Conservation (phyloP, 2,888 invertebrate genomes). For the Bruchidius siliquastri region DNA sequence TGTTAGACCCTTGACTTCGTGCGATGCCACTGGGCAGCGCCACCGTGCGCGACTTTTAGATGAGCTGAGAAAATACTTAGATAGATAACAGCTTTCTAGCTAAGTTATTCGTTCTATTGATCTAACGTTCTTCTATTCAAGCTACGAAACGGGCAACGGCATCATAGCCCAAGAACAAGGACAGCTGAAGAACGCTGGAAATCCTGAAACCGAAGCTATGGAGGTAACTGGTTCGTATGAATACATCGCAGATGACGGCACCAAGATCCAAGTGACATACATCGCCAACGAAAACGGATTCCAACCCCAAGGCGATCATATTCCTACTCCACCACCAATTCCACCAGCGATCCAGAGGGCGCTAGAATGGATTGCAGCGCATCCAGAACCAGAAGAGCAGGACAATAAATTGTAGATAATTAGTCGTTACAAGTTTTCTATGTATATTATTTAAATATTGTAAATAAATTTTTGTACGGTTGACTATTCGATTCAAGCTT, state of each 20-base stretch:
- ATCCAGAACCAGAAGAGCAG: slow-evolving; percentile 18
- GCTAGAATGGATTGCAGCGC: slow-evolving; percentile 45
- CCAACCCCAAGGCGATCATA: slow-evolving; percentile 66
- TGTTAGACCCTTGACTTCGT: too few species aligned
- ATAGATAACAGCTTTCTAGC: too few species aligned
- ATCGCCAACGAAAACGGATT: slow-evolving; percentile 68
- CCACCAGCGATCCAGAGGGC: slow-evolving; percentile 69
- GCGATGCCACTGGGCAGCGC: too few species aligned
- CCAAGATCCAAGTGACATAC: slow-evolving; percentile 49
- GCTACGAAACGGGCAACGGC: slow-evolving; percentile 56
- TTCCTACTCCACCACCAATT: slow-evolving; percentile 78
- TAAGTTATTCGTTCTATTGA: too few species aligned
- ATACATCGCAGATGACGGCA: slow-evolving; percentile 30
- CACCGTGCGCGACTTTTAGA: too few species aligned
- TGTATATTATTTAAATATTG: not conserved
- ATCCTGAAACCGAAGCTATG: slow-evolving; percentile 32
- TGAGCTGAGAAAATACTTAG: too few species aligned
- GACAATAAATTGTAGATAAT: not conserved
- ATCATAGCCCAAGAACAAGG: slow-evolving; percentile 57
- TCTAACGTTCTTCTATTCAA: slow-evolving; percentile 28
- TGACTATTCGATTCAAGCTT: too few species aligned
- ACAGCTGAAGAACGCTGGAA: slow-evolving; percentile 54
- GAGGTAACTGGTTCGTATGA: slow-evolving; percentile 30
- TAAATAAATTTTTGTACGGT: not conserved
- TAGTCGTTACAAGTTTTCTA: not conserved